Percentiles rank a stretch among this genome's conserved stretches.
Conservation (phyloP, 2,888 invertebrate species). For the Toxonevra muliebris region DNA sequence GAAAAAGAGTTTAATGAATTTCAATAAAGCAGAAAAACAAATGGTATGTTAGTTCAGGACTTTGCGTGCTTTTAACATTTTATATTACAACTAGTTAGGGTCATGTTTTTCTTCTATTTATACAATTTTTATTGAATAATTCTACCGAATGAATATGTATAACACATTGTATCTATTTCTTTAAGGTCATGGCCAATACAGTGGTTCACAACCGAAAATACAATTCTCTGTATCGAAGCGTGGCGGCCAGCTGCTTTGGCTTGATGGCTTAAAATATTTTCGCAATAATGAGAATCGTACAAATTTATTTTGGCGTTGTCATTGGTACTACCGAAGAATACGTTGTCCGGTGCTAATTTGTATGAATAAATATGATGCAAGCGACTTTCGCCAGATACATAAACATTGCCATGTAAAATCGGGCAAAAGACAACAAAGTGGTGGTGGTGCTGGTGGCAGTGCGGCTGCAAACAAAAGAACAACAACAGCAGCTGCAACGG, state of each 20-base stretch:
- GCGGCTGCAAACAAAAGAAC: neutral
- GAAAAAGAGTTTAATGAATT: no score
- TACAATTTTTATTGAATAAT: no score
- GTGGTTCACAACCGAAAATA: slow-evolving; percentile 52
- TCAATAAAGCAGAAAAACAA: no score
- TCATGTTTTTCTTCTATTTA: no score
- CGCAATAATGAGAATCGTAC: slow-evolving; percentile 64
- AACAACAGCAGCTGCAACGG: neutral
- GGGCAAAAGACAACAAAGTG: slow-evolving; percentile 24
- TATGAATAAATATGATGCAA: slow-evolving; percentile 62
- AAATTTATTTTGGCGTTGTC: slow-evolving; percentile 63
- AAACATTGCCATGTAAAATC: slow-evolving; percentile 59
- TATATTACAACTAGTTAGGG: no score
- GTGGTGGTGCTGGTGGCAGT: neutral
- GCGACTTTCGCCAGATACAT: slow-evolving; percentile 63
- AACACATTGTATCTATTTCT: slow-evolving; percentile 2
- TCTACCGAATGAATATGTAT: no score
- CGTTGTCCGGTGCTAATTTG: slow-evolving; percentile 63
- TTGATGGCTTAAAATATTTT: slow-evolving; percentile 63
- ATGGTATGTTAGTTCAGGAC: no score
- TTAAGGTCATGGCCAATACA: slow-evolving; percentile 20
- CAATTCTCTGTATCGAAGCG: slow-evolving; percentile 62
- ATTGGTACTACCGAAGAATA: slow-evolving; percentile 59
- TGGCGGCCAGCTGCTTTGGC: slow-evolving; percentile 61
- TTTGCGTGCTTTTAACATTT: no score